phyloP scores from a whole-genome alignment of 2,888 invertebrate genomes.

The Steinernema carpocapsae region DNA sequence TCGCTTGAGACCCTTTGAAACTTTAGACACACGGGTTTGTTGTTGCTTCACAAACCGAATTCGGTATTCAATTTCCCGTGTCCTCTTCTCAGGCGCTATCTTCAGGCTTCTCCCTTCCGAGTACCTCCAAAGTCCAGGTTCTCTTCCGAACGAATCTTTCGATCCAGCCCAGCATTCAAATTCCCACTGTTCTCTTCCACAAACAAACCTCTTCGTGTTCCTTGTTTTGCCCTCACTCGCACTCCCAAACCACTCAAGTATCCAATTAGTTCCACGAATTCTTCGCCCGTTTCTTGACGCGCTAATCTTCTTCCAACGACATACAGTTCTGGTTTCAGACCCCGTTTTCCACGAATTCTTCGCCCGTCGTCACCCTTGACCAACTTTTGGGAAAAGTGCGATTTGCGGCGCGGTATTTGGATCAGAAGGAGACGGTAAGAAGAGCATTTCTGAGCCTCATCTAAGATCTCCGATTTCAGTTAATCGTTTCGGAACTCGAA shows the following conservation, averaged over 20 bases:
- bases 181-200: not conserved
- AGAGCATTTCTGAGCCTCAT: not conserved
- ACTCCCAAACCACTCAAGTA: not conserved
- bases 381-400: slow-evolving; percentile 19
- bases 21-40: too few species aligned
- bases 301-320: too few species aligned
- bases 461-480: not conserved
- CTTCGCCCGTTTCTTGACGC: not conserved
- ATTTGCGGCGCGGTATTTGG: not conserved
- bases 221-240: not conserved
- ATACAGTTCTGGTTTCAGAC: not conserved
- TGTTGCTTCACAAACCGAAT: too few species aligned
- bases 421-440: slow-evolving; percentile 10
- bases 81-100: too few species aligned
- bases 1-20: too few species aligned
- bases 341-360: slow-evolving; percentile 7
- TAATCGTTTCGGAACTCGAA: slow-evolving; percentile 11
- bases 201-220: not conserved
- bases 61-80: too few species aligned
- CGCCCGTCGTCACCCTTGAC: slow-evolving; percentile 22
- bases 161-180: too few species aligned
- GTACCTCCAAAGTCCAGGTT: too few species aligned
- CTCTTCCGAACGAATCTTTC: too few species aligned
- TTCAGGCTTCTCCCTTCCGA: too few species aligned
- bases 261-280: not conserved